phyloP scores from a whole-genome alignment of 2,797 vertebrate species.

The Taeniopygia guttata region DNA sequence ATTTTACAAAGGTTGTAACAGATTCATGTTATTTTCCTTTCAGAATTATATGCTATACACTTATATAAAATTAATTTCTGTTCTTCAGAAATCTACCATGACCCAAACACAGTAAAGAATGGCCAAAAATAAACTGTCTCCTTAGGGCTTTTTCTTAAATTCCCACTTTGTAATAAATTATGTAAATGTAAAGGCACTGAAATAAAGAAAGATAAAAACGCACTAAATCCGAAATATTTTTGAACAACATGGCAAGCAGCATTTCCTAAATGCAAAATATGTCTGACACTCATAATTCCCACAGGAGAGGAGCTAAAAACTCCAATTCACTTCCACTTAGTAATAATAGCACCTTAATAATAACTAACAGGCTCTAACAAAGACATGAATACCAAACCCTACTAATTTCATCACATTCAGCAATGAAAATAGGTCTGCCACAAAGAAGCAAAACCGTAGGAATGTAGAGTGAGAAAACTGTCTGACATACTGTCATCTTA shows the following conservation, averaged over 20 bases:
- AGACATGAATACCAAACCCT: not conserved
- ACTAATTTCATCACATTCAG: not conserved
- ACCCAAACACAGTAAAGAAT: not conserved
- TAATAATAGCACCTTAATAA: not conserved
- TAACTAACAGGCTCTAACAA: not conserved
- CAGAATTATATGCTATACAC: not conserved
- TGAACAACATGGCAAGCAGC: not conserved
- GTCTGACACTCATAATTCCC: not conserved
- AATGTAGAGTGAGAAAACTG: not conserved
- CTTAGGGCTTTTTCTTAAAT: not conserved
- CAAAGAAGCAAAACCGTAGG: not conserved
- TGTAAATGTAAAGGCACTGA: not conserved
- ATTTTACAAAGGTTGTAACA: not conserved
- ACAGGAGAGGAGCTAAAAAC: not conserved
- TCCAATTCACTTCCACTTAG: not conserved
- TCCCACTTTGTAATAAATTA: not conserved
- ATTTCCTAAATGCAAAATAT: not conserved
- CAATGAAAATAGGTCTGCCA: slow-evolving; percentile 20
- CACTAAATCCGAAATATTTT: not conserved
- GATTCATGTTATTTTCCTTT: not conserved
- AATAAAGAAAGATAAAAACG: not conserved
- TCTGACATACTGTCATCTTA: not conserved
- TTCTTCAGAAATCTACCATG: not conserved
- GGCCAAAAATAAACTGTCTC: not conserved
- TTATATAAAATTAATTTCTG: not conserved